Percentiles rank a stretch among this genome's conserved stretches.
Conservation (phyloP, 2,113 vertebrate species). For the Urocynchramus pylzowi region DNA sequence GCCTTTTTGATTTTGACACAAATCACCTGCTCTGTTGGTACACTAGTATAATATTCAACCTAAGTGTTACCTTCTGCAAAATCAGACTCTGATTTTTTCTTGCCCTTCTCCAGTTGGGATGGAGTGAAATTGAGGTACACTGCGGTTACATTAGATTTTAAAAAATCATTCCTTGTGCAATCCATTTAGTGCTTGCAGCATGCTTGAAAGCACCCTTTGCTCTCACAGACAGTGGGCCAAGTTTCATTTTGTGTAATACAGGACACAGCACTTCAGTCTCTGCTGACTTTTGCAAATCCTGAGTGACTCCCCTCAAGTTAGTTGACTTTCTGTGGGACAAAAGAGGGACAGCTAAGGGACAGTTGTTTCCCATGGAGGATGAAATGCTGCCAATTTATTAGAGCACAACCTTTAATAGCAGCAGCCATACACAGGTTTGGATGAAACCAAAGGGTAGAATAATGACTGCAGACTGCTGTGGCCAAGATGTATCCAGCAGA, state of each 20-base stretch:
- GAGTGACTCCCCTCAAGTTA: background rate
- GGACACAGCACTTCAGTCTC: background rate
- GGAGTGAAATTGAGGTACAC: background rate
- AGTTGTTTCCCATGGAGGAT: background rate
- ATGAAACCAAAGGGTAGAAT: background rate
- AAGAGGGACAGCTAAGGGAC: background rate
- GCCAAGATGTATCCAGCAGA: background rate
- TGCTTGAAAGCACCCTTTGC: background rate
- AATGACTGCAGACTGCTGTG: background rate
- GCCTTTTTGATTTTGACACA: background rate
- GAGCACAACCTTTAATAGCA: background rate
- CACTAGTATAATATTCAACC: background rate
- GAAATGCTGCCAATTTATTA: background rate
- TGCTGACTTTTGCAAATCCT: background rate
- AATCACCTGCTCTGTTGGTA: background rate
- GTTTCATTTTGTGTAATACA: background rate
- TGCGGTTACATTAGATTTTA: background rate
- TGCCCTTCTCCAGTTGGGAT: background rate
- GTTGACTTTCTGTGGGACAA: background rate
- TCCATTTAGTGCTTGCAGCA: background rate
- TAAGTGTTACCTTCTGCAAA: background rate
- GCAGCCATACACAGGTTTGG: background rate
- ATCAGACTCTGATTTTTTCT: background rate
- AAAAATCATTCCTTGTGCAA: background rate
- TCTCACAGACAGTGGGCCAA: background rate